Base-by-base conservation (phyloP, 2,797 vertebrate species). In the Meriones psammophilus region DNA sequence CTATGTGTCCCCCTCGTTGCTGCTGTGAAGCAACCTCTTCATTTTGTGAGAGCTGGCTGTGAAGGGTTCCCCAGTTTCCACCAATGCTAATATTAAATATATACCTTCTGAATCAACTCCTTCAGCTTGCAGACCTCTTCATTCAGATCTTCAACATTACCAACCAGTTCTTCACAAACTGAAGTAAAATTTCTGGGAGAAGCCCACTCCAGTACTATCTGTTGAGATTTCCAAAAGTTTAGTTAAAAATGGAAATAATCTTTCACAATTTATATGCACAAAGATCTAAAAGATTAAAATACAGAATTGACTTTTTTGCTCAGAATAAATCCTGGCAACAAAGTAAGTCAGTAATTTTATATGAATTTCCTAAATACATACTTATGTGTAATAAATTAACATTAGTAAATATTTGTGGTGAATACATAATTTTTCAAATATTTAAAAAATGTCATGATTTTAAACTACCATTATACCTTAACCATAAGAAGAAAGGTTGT, bases 131-230 rank as follows among this genome's bases (percentile, higher is more conserved):
- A 89, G 96, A 99, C 98, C 98, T 99, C 99, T 97, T 98, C 99
- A 98, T 98, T 98, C 97, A 99, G 97, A 97, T 99, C 98, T 97
- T 98, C 98, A 62, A 98, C 98, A 86, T 97, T 99, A 95, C 97
- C 81, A 89, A 99, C 96, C 85, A 99, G 97, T 84, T 99, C 99
- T 91, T 98, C 98, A 98, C 99, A 99, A 95, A 99, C 94, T 58
- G 98, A 97, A 97, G 98, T 97, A 46, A 98, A 98, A 91, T 98
- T 99, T 94, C 97, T 98, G n/a, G 99, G 98, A 0, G 98, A 98
- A 98, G 99, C 99, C 98, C 99, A 99, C 26, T 99, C 98, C 90
- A 99, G 98, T 46, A 99, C 98, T 86, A 99, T 98, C 99, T 98
- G 97, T 98, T 92, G 97, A 95, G 30, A 97, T 88, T 94, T 88